Conservation (phyloP, 2,888 invertebrate species). For the Labia minor region DNA sequence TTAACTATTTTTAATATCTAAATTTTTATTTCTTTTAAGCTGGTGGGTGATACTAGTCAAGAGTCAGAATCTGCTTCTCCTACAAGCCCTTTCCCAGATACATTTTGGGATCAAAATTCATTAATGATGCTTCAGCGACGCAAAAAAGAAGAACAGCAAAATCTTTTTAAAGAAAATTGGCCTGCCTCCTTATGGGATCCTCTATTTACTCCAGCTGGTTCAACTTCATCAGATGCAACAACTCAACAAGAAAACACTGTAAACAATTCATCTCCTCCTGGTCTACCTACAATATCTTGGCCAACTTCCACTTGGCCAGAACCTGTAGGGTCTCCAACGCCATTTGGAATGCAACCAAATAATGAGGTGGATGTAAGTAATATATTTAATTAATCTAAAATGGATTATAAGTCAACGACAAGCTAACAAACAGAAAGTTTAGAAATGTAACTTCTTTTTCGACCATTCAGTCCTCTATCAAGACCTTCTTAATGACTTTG, state of each 20-base stretch:
- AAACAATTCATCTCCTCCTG: neutral
- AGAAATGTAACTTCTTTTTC: too few relatives aligned
- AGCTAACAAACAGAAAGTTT: too few relatives aligned
- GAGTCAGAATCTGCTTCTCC: neutral
- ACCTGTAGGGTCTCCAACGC: constrained; percentile 4
- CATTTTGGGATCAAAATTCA: constrained; percentile 20
- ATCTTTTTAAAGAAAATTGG: constrained; percentile 22
- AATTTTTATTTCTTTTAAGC: neutral
- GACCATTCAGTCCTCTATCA: too few relatives aligned
- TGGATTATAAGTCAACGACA: too few relatives aligned
- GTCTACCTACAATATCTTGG: constrained; percentile 20
- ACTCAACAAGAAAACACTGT: neutral
- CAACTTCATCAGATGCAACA: neutral
- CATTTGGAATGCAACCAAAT: neutral
- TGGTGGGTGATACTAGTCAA: neutral
- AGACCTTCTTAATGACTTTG: too few relatives aligned
- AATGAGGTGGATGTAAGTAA: constrained; percentile 20
- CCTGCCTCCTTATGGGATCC: constrained; percentile 25
- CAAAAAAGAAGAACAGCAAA: constrained; percentile 17
- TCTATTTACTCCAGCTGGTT: constrained; percentile 23
- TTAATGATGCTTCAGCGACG: neutral
- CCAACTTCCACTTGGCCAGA: constrained; percentile 15
- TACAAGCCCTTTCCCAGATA: constrained; percentile 13
- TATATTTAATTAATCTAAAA: constrained; percentile 15
- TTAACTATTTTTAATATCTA: too few relatives aligned